Base-by-base conservation (phyloP, 2,888 invertebrate species). In the Oligia latruncula region DNA sequence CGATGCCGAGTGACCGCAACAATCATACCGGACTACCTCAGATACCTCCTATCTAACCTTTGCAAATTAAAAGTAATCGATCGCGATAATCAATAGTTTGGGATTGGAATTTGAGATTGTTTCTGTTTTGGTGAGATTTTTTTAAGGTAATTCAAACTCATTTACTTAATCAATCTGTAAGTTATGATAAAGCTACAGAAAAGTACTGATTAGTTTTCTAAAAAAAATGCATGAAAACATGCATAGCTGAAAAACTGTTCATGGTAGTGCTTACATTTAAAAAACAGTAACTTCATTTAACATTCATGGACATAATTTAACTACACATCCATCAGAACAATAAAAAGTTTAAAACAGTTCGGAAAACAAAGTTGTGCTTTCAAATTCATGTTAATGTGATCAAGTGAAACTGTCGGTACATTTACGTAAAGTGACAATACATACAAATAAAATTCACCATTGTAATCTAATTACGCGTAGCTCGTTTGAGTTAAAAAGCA, bases 1-100 rank as follows among this genome's bases (percentile, higher is more conserved):
- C 91, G 90, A 92, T 92, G 90, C 89, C 89, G 87, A 88, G 87
- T 93, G 92, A 93, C 93, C 93, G 87, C 93, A 92, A 90, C 93
- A 92, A 93, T 94, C 92, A 92, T 92, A 90, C 86, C 79, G 85
- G 89, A 91, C 91, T 91, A 90, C 87, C 86, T 90, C 71, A 81
- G 83, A 82, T 89, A 88, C 79, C 87, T 76, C 74, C 77, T 78
- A 77, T 78, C 84, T 86, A 78, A 86, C 83, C 85, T 86, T 75
- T 73, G 68, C 72, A 74, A 81, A 88, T 85, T 84, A 87, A 90
- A 86, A 88, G 74, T 80, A 73, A 85, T 84, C 74, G 73, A 77
- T 78, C 20, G 15, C 68, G 17, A 77, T 64, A 72, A 62, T 78
- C 20, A 40, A 72, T 71, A 78, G 46, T 74, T 64, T 49, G 3